phyloP scores from a whole-genome alignment of 2,888 invertebrate species.

The Capitulum mitella region DNA sequence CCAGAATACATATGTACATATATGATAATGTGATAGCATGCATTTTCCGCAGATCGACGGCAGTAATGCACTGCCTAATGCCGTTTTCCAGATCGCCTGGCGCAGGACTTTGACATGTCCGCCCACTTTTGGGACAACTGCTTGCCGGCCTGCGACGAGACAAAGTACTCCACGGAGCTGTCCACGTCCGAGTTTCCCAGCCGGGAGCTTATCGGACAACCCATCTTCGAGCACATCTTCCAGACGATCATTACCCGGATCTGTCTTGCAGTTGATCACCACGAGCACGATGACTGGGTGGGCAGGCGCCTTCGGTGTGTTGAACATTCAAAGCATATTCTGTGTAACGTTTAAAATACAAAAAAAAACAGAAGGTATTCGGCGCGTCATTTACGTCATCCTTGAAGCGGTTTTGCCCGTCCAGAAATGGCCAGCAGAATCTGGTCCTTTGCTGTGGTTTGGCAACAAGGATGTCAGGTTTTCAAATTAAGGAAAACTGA shows the following conservation, averaged over 20 bases:
- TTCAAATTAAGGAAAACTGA: too few species aligned
- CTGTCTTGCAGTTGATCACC: background rate
- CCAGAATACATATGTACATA: too few species aligned
- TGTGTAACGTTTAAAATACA: background rate
- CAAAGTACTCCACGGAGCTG: background rate
- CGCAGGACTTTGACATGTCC: background rate
- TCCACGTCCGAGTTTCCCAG: background rate
- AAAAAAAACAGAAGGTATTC: background rate
- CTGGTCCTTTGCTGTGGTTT: too few species aligned
- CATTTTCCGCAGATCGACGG: too few species aligned
- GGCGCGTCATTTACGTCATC: background rate
- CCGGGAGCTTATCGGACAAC: background rate
- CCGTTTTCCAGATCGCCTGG: background rate
- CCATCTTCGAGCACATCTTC: background rate
- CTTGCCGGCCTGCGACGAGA: conserved; percentile 10
- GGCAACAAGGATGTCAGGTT: background rate
- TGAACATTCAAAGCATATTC: background rate
- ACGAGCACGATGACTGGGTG: background rate
- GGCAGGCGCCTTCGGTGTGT: background rate
- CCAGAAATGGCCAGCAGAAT: background rate
- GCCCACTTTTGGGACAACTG: background rate
- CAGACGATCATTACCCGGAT: background rate
- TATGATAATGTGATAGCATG: too few species aligned
- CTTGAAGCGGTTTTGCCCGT: too few species aligned
- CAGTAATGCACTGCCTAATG: too few species aligned